Conservation (phyloP, 2,888 invertebrate genomes). For the Melieria crassipennis region DNA sequence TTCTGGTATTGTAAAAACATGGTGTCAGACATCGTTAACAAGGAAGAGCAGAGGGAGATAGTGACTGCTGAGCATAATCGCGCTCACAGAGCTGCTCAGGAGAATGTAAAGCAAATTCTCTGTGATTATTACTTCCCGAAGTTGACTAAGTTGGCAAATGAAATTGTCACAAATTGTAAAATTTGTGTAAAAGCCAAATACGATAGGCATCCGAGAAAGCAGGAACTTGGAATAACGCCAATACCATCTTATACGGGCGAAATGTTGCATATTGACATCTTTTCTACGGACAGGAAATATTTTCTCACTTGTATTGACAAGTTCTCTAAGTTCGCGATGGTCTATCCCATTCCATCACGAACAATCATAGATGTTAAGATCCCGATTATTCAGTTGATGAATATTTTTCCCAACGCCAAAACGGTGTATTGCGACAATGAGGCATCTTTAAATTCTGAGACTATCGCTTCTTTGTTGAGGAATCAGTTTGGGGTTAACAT, state of each 20-base stretch:
- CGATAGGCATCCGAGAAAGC: not conserved
- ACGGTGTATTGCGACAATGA: no score
- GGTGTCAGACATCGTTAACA: conserved; percentile 18
- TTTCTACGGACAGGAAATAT: no score
- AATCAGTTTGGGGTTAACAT: no score
- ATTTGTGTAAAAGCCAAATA: conserved; percentile 5
- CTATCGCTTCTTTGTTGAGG: no score
- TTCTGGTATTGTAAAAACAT: conserved; percentile 19
- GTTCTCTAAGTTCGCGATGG: not conserved
- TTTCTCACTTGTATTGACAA: no score
- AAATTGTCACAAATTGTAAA: conserved; percentile 11
- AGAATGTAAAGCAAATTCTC: conserved; percentile 16
- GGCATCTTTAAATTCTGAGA: no score
- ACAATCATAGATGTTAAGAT: conserved; percentile 6
- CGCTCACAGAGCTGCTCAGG: conserved; percentile 24
- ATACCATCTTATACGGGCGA: not conserved
- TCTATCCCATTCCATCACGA: not conserved
- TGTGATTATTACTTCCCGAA: conserved; percentile 8
- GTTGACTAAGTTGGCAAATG: conserved; percentile 8
- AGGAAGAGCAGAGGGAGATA: conserved; percentile 21
- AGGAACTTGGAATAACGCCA: not conserved
- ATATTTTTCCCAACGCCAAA: not conserved
- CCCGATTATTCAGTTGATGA: conserved; percentile 18
- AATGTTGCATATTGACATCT: no score
- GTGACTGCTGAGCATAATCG: conserved; percentile 20